A percentile compares a stretch with the other conserved stretches of the same genome.
These are phyloP conservation scores for Sminthurinus signatus DNA, from an alignment of 1,140 invertebrate genomes.

Conservation along the genomic window DNA sequence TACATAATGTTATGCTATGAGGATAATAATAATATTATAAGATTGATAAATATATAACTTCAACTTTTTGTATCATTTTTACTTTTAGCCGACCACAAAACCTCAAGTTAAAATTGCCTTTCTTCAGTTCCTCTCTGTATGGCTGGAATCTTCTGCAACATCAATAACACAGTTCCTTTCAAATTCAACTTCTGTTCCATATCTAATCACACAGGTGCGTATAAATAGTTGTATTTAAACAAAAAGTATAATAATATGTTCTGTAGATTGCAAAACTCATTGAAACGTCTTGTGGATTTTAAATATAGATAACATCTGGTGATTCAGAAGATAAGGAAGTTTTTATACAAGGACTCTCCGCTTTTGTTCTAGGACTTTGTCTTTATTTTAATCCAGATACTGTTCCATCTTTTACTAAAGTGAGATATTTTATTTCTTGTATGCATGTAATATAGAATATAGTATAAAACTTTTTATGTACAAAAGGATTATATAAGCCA, in stretches of 20 bases:
- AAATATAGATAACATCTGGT: slow-evolving; percentile 52
- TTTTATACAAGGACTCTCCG: slow-evolving; percentile 83
- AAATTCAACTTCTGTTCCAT: slow-evolving; percentile 79
- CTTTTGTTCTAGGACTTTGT: slow-evolving; percentile 89
- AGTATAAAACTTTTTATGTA: too few species aligned
- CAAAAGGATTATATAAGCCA: too few species aligned
- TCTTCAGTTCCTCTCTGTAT: slow-evolving; percentile 81
- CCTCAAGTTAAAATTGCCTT: slow-evolving; percentile 85
- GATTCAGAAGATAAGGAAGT: slow-evolving; percentile 83
- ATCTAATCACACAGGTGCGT: slow-evolving; percentile 71
- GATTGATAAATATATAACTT: too few species aligned
- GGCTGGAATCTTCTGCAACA: slow-evolving; percentile 75
- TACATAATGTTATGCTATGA: too few species aligned
- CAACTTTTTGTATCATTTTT: slow-evolving; percentile 4
- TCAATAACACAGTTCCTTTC: slow-evolving; percentile 78
- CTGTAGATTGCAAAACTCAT: too few species aligned
- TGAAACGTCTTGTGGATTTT: too few species aligned
- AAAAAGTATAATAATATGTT: too few species aligned
- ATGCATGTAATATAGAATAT: too few species aligned
- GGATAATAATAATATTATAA: too few species aligned
- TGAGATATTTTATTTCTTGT: slow-evolving; percentile 49
- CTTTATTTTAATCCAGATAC: slow-evolving; percentile 87
- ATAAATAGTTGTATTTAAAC: too few species aligned
- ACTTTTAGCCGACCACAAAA: slow-evolving; percentile 58
- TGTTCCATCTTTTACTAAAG: slow-evolving; percentile 63